Evolutionary conservation across 2,797 vertebrate genomes (phyloP).

Genomic region (Carduelis carduelis): DNA sequence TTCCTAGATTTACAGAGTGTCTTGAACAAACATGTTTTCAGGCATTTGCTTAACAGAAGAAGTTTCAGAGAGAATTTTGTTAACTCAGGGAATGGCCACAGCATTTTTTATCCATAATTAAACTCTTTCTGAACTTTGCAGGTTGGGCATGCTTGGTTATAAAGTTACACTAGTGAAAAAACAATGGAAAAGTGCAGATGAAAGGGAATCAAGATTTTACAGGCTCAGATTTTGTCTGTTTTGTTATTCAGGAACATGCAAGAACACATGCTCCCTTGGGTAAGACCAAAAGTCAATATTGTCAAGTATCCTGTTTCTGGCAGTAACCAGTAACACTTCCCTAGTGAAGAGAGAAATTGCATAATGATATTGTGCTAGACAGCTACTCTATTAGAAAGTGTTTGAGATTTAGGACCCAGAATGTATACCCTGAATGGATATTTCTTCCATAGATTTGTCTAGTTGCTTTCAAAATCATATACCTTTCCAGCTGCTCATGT

Average conservation of each 20-base stretch:
- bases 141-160: background rate
- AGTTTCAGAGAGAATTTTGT: background rate
- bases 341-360: background rate
- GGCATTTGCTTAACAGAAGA: background rate
- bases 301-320: background rate
- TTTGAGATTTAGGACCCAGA: background rate
- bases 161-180: background rate
- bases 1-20: background rate
- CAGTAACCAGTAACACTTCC: background rate
- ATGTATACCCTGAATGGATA: background rate
- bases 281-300: background rate
- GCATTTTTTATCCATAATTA: background rate
- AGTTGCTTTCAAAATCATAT: background rate
- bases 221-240: background rate
- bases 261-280: background rate
- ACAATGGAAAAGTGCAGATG: background rate
- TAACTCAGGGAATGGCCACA: background rate
- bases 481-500: background rate
- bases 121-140: background rate
- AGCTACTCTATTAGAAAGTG: background rate
- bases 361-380: background rate
- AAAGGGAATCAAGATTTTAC: background rate
- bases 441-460: background rate
- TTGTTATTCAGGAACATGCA: background rate
- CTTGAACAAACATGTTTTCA: background rate